Base-by-base conservation (phyloP, 2,888 invertebrate genomes). In the Halictus ligatus region DNA sequence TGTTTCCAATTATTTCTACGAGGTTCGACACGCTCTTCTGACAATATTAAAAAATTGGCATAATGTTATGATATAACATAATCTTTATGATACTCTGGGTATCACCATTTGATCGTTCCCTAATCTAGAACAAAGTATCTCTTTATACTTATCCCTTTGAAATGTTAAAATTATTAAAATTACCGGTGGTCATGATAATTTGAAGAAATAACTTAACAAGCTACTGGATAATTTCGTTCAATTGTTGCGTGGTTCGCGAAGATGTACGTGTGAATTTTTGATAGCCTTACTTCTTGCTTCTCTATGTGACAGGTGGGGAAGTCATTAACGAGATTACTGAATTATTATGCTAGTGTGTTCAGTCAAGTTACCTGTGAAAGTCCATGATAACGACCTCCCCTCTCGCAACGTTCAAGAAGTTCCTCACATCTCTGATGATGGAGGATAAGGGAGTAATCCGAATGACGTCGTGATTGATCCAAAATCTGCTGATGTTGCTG, bases 311-410 rank as follows among this genome's bases (percentile, higher is more conserved):
- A 50, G 10, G 12, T 15, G 1, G 2, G 18, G 54, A 54, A 12
- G 13, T 54, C 15, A 58, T 58, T 58, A 58, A 15, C 64, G 64
- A 64, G 15, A 15, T 15, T 29, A 29, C 2, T 15, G 13, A 64
- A 29, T 64, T 7, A 64, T 64, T 64, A 35, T 40, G 7, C 35
- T 67, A 18, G 7, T 10, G 10, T 8, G 35, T 64, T 64, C 40
- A 29, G 35, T 21, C 25, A 69, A 75, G 69, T 90, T 83, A 93
- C 94, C 94, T 97, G 92, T 98, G 98, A 73, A 98, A 97, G 92
- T 98, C 98, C 75, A 98, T 95, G 85, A 98, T 96, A 15, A 98
- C 96, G 54, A 98, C 95, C 96, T 98, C 98, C 85, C 96, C 96
- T 18, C 96, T 97, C 0, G 98, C 97, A 64, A 95, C 95, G 90